These are phyloP conservation scores for Mesaphorura yosii DNA, from an alignment of 1,140 invertebrate species.

Conservation along the genomic window DNA sequence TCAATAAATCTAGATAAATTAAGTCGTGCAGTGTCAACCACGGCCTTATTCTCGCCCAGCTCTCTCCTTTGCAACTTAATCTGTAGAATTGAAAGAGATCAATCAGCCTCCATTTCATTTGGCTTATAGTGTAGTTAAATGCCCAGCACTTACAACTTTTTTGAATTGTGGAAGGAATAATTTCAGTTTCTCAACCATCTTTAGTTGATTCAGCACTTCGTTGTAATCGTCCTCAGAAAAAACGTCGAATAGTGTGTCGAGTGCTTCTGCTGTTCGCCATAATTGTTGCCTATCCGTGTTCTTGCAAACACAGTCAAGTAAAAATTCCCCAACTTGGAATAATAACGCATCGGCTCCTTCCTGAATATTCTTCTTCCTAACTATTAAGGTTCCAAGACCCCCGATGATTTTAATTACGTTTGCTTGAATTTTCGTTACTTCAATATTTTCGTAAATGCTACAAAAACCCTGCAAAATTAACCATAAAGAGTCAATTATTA, in stretches of 20 bases:
- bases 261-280: conserved; percentile 57
- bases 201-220: conserved; percentile 47
- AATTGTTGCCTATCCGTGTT: conserved; percentile 38
- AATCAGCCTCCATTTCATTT: neutral
- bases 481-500: neutral
- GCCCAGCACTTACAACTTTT: conserved; percentile 44
- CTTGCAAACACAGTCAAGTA: conserved; percentile 8
- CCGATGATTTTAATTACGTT: conserved; percentile 59
- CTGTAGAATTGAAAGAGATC: conserved; percentile 35
- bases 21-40: conserved; percentile 53
- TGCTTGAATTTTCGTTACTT: conserved; percentile 47
- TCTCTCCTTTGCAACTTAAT: conserved; percentile 49
- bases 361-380: conserved; percentile 30
- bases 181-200: conserved; percentile 47
- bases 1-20: conserved; percentile 60
- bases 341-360: neutral
- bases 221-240: conserved; percentile 64
- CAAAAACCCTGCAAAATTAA: conserved; percentile 43
- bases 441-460: conserved; percentile 44
- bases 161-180: conserved; percentile 48
- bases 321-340: conserved; percentile 15
- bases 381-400: conserved; percentile 42
- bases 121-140: conserved; percentile 4
- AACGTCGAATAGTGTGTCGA: conserved; percentile 63
- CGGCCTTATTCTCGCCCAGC: conserved; percentile 50